These are phyloP conservation scores for Acanthococcus lagerstroemiae DNA, from an alignment of 2,888 invertebrate species.

Conservation along the genomic window DNA sequence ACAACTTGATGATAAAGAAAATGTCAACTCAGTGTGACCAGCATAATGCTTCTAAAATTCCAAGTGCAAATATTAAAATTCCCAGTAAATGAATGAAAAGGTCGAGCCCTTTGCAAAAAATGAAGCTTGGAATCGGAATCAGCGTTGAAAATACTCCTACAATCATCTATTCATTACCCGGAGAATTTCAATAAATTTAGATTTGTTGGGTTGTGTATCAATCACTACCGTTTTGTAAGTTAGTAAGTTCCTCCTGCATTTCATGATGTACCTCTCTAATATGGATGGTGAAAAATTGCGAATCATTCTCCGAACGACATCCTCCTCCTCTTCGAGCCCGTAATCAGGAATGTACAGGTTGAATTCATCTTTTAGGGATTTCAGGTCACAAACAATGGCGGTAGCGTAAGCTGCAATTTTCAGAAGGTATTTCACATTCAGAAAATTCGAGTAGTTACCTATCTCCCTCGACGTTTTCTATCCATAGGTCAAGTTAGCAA, in stretches of 20 bases:
- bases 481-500: conserved; percentile 29
- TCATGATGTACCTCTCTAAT: neutral
- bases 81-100: no score
- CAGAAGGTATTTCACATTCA: neutral
- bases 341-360: neutral
- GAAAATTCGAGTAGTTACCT: conserved; percentile 26
- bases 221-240: neutral
- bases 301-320: neutral
- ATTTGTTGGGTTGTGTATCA: no score
- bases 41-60: no score
- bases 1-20: no score
- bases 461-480: conserved; percentile 13
- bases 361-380: neutral
- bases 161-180: no score
- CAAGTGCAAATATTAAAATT: no score
- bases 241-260: neutral
- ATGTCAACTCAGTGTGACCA: no score
- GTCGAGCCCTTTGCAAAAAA: no score
- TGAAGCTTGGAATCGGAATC: no score
- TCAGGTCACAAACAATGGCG: neutral
- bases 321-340: neutral
- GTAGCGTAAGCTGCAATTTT: neutral
- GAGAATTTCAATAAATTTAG: no score
- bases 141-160: no score
- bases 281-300: neutral